Conservation (phyloP, 2,888 invertebrate species). For the Pandemis heparana region DNA sequence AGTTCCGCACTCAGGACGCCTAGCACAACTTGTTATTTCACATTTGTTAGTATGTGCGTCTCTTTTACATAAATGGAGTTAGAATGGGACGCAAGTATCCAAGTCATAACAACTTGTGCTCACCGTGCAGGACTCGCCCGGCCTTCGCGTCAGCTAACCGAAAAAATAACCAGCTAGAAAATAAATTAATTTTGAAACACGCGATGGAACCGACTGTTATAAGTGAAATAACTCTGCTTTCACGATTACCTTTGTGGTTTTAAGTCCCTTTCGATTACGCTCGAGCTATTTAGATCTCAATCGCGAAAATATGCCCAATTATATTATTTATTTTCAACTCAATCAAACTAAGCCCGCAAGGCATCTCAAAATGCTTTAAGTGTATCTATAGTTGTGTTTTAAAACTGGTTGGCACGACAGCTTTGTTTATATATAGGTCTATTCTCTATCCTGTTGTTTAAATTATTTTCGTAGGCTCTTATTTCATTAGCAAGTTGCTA, state of each 20-base stretch:
- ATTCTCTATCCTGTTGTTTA: slow-evolving; percentile 2
- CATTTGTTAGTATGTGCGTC: not conserved
- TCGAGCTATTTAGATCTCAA: slow-evolving; percentile 56
- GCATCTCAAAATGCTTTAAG: not conserved
- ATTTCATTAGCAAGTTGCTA: not conserved
- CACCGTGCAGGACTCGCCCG: slow-evolving; percentile 1
- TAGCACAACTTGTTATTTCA: slow-evolving; percentile 3
- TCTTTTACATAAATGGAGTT: not conserved
- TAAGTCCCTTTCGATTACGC: slow-evolving; percentile 64
- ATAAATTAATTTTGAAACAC: slow-evolving; percentile 80
- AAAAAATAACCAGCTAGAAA: slow-evolving; percentile 64
- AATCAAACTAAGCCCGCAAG: slow-evolving; percentile 6
- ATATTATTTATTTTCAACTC: slow-evolving; percentile 15
- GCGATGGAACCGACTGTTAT: slow-evolving; percentile 73
- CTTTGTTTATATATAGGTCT: slow-evolving; percentile 1
- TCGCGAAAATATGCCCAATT: slow-evolving; percentile 55
- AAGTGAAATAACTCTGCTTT: slow-evolving; percentile 72
- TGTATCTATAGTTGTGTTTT: not conserved
- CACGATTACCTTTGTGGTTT: slow-evolving; percentile 72
- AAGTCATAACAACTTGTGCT: not conserved
- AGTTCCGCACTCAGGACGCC: slow-evolving; percentile 63
- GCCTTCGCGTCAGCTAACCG: slow-evolving; percentile 49
- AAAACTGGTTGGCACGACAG: not conserved
- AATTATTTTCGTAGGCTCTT: slow-evolving; percentile 2
- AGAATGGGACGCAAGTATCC: not conserved